Evolutionary conservation across 2,888 invertebrate species (phyloP).

Genomic region (Drosophila leonis): DNA sequence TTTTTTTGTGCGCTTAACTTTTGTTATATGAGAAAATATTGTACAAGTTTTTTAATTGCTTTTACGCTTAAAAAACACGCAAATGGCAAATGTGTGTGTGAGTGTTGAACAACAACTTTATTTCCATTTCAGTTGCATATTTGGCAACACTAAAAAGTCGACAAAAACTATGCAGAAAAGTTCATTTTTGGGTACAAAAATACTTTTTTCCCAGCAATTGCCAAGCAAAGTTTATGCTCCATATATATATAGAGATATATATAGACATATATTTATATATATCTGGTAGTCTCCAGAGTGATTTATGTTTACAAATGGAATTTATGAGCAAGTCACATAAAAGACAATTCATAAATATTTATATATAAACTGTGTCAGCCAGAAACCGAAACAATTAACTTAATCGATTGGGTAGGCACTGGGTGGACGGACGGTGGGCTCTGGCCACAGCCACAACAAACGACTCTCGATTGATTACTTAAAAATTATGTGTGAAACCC

Average conservation of each 20-base stretch:
- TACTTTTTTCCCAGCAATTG: conserved; percentile 8
- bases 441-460: conserved; percentile 34
- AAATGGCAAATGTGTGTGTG: conserved; percentile 27
- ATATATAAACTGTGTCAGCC: conserved; percentile 29
- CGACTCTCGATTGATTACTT: conserved; percentile 63
- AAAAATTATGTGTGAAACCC: conserved; percentile 77
- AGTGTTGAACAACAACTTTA: conserved; percentile 55
- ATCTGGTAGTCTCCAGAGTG: conserved; percentile 15
- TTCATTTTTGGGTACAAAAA: conserved; percentile 39
- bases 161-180: conserved; percentile 37
- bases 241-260: conserved; percentile 4
- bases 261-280: no score
- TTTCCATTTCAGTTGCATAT: conserved; percentile 45
- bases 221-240: conserved; percentile 21
- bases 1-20: conserved; percentile 49
- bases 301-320: conserved; percentile 50
- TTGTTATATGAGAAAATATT: conserved; percentile 75
- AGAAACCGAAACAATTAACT: conserved; percentile 60
- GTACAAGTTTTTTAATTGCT: conserved; percentile 72
- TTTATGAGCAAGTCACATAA: conserved; percentile 32
- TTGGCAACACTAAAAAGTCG: conserved; percentile 26
- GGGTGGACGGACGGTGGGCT: conserved; percentile 5
- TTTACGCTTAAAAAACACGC: conserved; percentile 63
- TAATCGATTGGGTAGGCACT: conserved; percentile 67
- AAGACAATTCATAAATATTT: conserved; percentile 63